These are phyloP conservation scores for Autographa pulchrina DNA, from an alignment of 2,888 invertebrate genomes.

Conservation along the genomic window DNA sequence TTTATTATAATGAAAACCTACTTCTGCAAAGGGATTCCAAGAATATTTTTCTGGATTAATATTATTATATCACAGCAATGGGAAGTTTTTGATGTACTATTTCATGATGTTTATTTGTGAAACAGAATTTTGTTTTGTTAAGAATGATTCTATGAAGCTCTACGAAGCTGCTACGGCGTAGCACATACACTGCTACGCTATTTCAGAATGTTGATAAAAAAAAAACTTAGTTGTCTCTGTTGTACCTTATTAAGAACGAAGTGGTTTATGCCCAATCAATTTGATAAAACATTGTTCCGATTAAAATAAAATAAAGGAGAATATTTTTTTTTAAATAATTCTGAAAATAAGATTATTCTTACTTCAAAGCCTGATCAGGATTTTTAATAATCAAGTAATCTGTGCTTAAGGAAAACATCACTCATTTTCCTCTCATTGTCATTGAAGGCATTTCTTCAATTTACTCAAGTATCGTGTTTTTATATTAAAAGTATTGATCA, in stretches of 20 bases:
- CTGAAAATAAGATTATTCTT: not conserved
- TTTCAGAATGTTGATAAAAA: too few species aligned
- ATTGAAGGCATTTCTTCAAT: not conserved
- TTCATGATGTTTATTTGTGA: not conserved
- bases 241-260: too few species aligned
- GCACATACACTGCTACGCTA: not conserved
- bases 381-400: not conserved
- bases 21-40: not conserved
- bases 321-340: not conserved
- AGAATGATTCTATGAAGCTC: not conserved
- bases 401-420: not conserved
- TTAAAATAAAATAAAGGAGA: too few species aligned
- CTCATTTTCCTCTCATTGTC: conserved; percentile 4
- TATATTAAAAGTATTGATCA: not conserved
- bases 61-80: not conserved
- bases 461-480: not conserved
- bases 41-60: not conserved
- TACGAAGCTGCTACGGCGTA: not conserved
- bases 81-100: not conserved
- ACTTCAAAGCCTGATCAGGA: not conserved
- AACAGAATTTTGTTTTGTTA: not conserved
- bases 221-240: too few species aligned
- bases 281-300: too few species aligned
- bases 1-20: conserved; percentile 2
- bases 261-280: too few species aligned